Evolutionary conservation across 35 echinoderm and acorn worm genomes (phyloP), one percentile per base, ranked within the genome.

Genomic region (Patiria miniata): DNA sequence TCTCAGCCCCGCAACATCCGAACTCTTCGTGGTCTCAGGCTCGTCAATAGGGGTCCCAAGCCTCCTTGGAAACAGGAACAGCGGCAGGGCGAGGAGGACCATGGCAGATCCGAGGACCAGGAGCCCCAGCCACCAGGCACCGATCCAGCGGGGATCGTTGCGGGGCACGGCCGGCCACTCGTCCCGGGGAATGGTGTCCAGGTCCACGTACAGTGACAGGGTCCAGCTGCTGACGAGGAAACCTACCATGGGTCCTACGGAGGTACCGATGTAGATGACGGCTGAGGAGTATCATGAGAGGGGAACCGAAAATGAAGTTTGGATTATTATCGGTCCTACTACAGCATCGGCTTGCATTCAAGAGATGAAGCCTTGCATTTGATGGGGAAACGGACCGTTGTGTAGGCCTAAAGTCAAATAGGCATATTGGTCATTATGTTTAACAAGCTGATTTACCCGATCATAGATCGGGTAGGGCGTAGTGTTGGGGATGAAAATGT

Each of bases 71-170:
- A 80, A 94, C 3, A 89, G 61, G 51, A 80, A 86, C 33, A 94
- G 16, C 0, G 92, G 92, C 2, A 94, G 21, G 39, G 54, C 29
- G 1, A 89, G n/a, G 17, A 94, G 19, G 7, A 86, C 52, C 12
- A 90, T 77, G 21, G 86, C 29, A 8, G 51, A 39, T 8, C 92
- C 87, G 8, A 84, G n/a, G 36, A 90, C 42, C 39, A 94, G 26
- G 39, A 89, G 89, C 6, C 92, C 92, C 1, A 89, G 69, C 92
- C 92, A 94, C 92, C 92, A 94, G 1, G 92, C 92, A 7, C 92
- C 92, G 22, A 94, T 89, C 92, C 92, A 94, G 15, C 92, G 68
- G 17, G 92, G 92, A 36, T 94, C 92, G 34, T 82, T 81, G 15
- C 81, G 76, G 21, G 32, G 51, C 21, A 89, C 79, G 21, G 57